Percentiles rank a stretch among this genome's conserved stretches.
Conservation (phyloP, 92 coral and sea anemone species). For the Siderastrea siderea region DNA sequence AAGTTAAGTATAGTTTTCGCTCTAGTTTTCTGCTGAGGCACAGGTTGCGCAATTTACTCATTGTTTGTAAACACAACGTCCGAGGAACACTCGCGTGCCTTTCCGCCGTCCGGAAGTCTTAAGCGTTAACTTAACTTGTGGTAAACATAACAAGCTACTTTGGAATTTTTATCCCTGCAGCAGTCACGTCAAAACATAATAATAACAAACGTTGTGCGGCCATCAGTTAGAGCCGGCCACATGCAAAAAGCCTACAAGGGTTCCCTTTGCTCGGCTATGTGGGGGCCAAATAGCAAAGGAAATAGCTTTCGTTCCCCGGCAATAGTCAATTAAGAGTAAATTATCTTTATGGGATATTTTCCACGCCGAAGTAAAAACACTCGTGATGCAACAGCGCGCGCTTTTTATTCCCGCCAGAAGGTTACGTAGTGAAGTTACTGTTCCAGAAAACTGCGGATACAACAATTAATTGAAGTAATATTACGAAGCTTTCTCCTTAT, state of each 20-base stretch:
- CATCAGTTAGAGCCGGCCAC: background rate
- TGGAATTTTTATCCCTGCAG: background rate
- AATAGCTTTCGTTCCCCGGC: slow-evolving; percentile 8
- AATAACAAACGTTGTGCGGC: slow-evolving; percentile 23
- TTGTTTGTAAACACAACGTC: background rate
- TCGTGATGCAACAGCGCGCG: background rate
- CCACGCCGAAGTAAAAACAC: background rate
- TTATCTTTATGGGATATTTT: background rate
- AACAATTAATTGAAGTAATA: too few relatives aligned
- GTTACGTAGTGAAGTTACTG: background rate
- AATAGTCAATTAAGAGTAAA: background rate
- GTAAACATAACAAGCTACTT: background rate
- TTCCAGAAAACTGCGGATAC: background rate
- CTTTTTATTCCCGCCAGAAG: background rate
- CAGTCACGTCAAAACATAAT: background rate
- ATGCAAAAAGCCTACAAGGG: background rate
- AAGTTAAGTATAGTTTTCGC: background rate
- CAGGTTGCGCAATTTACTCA: background rate
- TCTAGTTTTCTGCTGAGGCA: background rate
- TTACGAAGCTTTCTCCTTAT: too few relatives aligned
- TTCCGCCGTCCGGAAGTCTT: slow-evolving; percentile 6
- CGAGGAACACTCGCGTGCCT: too few relatives aligned
- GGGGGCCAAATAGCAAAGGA: background rate
- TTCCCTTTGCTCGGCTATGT: background rate
- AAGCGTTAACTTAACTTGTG: background rate